Base-by-base conservation (phyloP, 1,140 invertebrate species). In the Papilio machaon region DNA sequence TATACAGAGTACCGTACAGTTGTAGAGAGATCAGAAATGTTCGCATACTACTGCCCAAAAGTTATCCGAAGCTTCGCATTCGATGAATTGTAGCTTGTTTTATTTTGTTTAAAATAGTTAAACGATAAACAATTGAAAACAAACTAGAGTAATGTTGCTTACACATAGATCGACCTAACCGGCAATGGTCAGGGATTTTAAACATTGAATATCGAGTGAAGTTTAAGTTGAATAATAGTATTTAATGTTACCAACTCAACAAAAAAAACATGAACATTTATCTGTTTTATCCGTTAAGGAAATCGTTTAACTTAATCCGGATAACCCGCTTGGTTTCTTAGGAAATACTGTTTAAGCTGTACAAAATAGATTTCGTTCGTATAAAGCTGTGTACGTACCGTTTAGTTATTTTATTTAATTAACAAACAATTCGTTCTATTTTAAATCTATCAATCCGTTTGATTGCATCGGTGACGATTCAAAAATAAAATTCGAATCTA, bases 41-140 rank as follows among this genome's bases (percentile, higher is more conserved):
- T 70, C 64, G 64, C 30, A 70, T 30, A 30, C 23, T 38, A 70
- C 23, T 35, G 15, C 23, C 64, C 23, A 70, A 70, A 70, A 70
- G 23, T 64, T 64, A 30, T 11, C 13, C 15, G 19, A 23, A 23
- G 15, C 64, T 70, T 70, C 64, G 30, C 64, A 70, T 70, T 70
- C 23, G 11, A 70, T 30, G 11, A 70, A 35, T 3, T 64, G 60
- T 19, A 64, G 60, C 23, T 64, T 64, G 19, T 70, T 54, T 17
- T 17, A 2, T 70, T 38, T 38, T 70, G 64, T 70, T 35, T 70
- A 35, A 70, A 70, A 70, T 38, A 15, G 64, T 35, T 30, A 7
- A 70, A 70, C 64, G 6, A 70, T 70, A 70, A 70, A 70, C 30
- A 35, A 70, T 70, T 35, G 64, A 15, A 70, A 70, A 35, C 64